Evolutionary conservation across 2,113 vertebrate species (phyloP).

Genomic region (Corythaixoides concolor): DNA sequence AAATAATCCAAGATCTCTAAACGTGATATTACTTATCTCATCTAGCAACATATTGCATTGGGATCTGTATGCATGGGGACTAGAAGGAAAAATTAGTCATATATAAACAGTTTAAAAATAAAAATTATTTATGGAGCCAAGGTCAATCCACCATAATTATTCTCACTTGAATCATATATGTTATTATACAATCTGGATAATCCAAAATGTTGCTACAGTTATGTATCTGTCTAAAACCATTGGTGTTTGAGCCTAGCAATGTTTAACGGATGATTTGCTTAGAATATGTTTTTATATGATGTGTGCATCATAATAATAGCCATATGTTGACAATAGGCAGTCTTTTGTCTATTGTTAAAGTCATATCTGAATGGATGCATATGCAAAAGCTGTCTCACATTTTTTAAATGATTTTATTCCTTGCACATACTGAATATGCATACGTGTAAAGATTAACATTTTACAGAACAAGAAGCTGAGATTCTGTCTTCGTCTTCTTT

Average conservation of each 20-base stretch:
- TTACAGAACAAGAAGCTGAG: neutral
- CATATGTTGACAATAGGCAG: neutral
- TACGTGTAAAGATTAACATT: neutral
- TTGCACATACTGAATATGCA: neutral
- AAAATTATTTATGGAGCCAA: neutral
- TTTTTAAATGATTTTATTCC: neutral
- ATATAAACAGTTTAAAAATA: neutral
- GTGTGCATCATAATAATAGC: neutral
- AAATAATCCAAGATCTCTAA: neutral
- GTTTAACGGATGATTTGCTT: neutral
- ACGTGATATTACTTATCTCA: neutral
- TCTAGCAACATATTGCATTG: neutral
- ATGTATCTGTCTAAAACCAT: neutral
- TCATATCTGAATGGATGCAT: accelerated
- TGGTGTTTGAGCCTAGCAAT: neutral
- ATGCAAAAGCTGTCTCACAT: neutral
- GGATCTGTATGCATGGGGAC: neutral
- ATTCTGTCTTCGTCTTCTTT: neutral
- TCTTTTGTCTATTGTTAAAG: neutral
- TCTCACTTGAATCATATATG: neutral
- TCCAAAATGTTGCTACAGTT: neutral
- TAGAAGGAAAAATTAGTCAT: neutral
- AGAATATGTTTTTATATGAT: neutral
- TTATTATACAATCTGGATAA: neutral
- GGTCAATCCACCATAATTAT: neutral